Base-by-base conservation (phyloP, 2,113 vertebrate genomes). In the Myxocyprinus asiaticus region DNA sequence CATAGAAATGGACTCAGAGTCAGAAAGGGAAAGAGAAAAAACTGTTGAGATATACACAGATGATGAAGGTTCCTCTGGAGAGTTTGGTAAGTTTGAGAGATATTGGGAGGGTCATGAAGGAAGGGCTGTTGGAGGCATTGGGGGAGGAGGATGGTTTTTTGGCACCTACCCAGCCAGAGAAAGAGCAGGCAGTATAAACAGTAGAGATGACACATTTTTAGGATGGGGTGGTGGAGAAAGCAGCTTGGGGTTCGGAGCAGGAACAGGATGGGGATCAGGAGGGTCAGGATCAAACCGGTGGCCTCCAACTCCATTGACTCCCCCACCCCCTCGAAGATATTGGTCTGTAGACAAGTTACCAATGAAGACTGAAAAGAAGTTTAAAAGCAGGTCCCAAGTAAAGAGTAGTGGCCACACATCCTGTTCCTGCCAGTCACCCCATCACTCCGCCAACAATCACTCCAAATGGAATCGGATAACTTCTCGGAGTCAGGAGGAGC, bases 311-410 rank as follows among this genome's bases (percentile, higher is more conserved):
- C 92, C 92, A 76, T 90, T 91, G 58, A 92, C 91, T 0, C 90
- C 90, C 2, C 94, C 91, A 15, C 93, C 92, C 55, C 95, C 95
- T 0, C 89, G 94, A n/a, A 91, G 94, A 80, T 97, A 96, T 86
- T 97, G 96, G 96, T 97, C 95, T 0, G 95, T 96, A 11, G 95
- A 97, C 86, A 97, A 97, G 86, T 91, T 97, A 67, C 94, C 93
- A 59, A 92, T 95, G 63, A 95, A 95, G 86, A 94, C 92, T 14
- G 94, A 94, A 69, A 95, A 94, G 87, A 94, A 93, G 81, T 86
- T 82, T 44, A 93, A 89, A 77, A 88, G 87, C 48, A 91, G 88
- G 85, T 87, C 88, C 0, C 91, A 91, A 53, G 90, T 92, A 77
- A 93, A 91, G 65, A 88, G 86, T 81, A 85, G 91, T 81, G 94